Percentiles rank a stretch among this genome's conserved stretches.
These are phyloP conservation scores for Sparus aurata DNA, from an alignment of 2,797 vertebrate species.

Conservation along the genomic window DNA sequence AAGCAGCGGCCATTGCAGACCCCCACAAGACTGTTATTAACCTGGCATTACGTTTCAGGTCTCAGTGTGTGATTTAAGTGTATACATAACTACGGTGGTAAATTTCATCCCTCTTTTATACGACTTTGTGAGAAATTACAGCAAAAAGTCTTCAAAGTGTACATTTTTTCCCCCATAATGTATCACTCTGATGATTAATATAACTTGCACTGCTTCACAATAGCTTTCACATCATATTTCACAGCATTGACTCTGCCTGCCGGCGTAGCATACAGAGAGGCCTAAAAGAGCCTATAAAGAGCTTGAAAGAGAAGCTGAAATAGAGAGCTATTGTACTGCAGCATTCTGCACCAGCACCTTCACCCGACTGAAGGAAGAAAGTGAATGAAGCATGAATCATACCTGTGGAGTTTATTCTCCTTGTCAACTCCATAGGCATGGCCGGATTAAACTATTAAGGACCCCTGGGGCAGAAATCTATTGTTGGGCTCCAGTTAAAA, in stretches of 20 bases:
- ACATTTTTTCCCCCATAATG: slow-evolving; percentile 55
- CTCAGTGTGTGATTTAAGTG: slow-evolving; percentile 33
- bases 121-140: slow-evolving; percentile 43
- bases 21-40: slow-evolving; percentile 43
- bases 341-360: slow-evolving; percentile 33
- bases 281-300: slow-evolving; percentile 46
- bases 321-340: slow-evolving; percentile 40
- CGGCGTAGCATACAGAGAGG: slow-evolving; percentile 40
- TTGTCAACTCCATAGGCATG: not conserved
- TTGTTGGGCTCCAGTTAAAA: not conserved
- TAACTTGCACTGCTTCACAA: slow-evolving; percentile 69
- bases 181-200: slow-evolving; percentile 75
- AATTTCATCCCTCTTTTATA: slow-evolving; percentile 10
- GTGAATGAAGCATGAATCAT: not conserved
- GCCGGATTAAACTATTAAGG: not conserved
- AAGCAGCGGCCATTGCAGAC: slow-evolving; percentile 28
- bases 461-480: not conserved
- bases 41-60: slow-evolving; percentile 11
- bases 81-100: slow-evolving; percentile 19
- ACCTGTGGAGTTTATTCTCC: not conserved
- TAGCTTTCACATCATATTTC: slow-evolving; percentile 78
- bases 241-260: slow-evolving; percentile 66
- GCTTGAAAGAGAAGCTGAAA: slow-evolving; percentile 43
- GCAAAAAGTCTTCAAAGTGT: slow-evolving; percentile 60
- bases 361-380: slow-evolving; percentile 40